Percentiles rank a stretch among this genome's conserved stretches.
Evolutionary conservation across 2,113 vertebrate species (phyloP).

Genomic region (Plectropomus leopardus): DNA sequence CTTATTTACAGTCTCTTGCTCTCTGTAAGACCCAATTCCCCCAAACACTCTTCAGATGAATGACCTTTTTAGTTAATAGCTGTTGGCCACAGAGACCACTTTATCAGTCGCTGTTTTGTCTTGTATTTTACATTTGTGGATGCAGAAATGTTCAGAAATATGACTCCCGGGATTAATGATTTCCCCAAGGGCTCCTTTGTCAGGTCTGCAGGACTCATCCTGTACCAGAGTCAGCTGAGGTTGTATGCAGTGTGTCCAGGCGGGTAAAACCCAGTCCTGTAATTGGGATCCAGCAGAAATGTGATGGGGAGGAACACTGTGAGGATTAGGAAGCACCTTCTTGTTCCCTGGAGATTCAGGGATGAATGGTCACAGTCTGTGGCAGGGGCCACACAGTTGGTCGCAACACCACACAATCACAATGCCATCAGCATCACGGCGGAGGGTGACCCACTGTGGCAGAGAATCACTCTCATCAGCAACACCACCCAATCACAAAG

Average conservation of each 20-base stretch:
- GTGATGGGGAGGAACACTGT: slow-evolving; percentile 53
- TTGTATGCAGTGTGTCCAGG: slow-evolving; percentile 48
- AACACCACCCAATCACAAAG: slow-evolving; percentile 81
- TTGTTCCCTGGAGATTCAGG: slow-evolving; percentile 63
- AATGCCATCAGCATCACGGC: slow-evolving; percentile 73
- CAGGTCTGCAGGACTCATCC: slow-evolving; percentile 40
- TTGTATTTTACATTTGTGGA: slow-evolving; percentile 51
- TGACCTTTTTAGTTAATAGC: slow-evolving; percentile 42
- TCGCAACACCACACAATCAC: slow-evolving; percentile 71
- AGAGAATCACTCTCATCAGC: slow-evolving; percentile 78
- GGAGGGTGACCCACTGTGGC: slow-evolving; percentile 71
- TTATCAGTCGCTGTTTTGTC: slow-evolving; percentile 22
- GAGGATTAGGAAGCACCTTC: slow-evolving; percentile 75
- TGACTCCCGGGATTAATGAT: slow-evolving; percentile 20
- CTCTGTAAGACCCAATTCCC: slow-evolving; percentile 33
- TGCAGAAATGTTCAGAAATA: slow-evolving; percentile 31
- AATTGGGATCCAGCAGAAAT: slow-evolving; percentile 67
- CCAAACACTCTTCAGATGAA: slow-evolving; percentile 43
- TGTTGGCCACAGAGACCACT: slow-evolving; percentile 12
- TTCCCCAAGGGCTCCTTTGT: slow-evolving; percentile 47
- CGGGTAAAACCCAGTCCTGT: slow-evolving; percentile 56
- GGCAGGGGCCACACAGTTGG: slow-evolving; percentile 54
- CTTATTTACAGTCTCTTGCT: slow-evolving; percentile 42
- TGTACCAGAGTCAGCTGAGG: slow-evolving; percentile 24
- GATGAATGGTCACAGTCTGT: slow-evolving; percentile 69